Conservation (phyloP, 64 coral and sea anemone species). For the Porites australiensis region DNA sequence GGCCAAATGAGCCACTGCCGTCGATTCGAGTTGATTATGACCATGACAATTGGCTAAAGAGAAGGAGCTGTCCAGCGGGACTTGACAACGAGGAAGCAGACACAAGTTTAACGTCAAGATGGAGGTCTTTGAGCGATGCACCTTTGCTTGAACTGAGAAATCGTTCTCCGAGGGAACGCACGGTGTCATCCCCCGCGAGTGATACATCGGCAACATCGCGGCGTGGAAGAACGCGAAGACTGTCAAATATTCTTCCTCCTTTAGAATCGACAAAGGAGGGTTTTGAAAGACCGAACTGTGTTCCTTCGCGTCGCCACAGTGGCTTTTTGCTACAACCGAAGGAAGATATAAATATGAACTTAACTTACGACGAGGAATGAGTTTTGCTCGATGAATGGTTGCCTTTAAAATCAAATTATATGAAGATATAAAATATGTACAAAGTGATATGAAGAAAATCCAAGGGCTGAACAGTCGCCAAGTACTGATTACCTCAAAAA, state of each 20-base stretch:
- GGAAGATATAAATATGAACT: neutral
- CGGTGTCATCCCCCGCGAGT: neutral
- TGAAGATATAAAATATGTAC: too few species aligned
- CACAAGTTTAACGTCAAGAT: neutral
- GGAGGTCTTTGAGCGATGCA: slow-evolving; percentile 45
- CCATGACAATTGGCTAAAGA: neutral
- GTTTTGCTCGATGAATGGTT: neutral
- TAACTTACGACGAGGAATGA: neutral
- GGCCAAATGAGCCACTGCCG: slow-evolving; percentile 34
- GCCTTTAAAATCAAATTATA: neutral
- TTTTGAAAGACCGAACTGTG: slow-evolving; percentile 23
- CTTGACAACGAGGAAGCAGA: neutral
- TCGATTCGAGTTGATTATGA: slow-evolving; percentile 9
- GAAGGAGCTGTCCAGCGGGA: neutral
- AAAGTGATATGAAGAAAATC: too few species aligned
- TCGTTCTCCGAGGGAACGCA: neutral
- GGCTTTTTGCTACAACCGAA: neutral
- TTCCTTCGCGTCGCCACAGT: neutral
- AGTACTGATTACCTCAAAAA: too few species aligned
- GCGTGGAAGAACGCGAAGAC: neutral
- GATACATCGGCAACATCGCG: neutral
- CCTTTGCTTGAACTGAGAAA: slow-evolving; percentile 7
- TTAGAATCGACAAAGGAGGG: neutral
- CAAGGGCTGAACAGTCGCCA: too few species aligned
- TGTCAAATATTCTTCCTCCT: slow-evolving; percentile 20